These are phyloP conservation scores for Clarias batrachus DNA, from an alignment of 2,113 vertebrate genomes.

Conservation along the genomic window DNA sequence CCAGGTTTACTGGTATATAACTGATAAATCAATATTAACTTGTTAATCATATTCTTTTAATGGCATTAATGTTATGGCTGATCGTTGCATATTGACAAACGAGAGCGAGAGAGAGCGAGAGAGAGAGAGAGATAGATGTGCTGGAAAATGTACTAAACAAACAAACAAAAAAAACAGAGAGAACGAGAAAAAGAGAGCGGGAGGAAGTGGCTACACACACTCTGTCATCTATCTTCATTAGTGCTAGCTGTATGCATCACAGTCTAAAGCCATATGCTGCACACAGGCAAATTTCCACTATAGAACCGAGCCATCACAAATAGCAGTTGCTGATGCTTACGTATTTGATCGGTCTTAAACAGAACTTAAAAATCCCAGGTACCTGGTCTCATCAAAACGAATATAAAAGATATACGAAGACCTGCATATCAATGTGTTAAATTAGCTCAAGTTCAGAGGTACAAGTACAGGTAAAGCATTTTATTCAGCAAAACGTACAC, in stretches of 20 bases:
- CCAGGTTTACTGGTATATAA: too few relatives aligned
- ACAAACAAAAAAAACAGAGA: not conserved
- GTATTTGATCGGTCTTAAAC: slow-evolving; percentile 37
- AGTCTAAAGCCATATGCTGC: slow-evolving; percentile 72
- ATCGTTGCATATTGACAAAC: too few relatives aligned
- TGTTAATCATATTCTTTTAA: too few relatives aligned
- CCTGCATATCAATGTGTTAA: not conserved
- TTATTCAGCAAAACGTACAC: not conserved
- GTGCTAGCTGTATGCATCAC: slow-evolving; percentile 71
- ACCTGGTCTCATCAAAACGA: not conserved
- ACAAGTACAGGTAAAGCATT: not conserved
- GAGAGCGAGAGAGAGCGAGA: too few relatives aligned
- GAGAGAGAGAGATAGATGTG: not conserved
- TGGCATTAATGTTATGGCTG: too few relatives aligned
- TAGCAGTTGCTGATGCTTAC: slow-evolving; percentile 1
- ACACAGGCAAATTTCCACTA: slow-evolving; percentile 59
- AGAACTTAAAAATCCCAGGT: not conserved
- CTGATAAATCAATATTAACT: too few relatives aligned
- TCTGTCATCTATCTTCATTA: slow-evolving; percentile 77
- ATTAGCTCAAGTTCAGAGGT: not conserved
- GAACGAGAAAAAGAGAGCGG: not conserved
- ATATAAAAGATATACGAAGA: not conserved
- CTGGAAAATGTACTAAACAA: slow-evolving; percentile 7
- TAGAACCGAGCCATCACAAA: slow-evolving; percentile 57
- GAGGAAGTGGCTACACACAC: slow-evolving; percentile 62